Evolutionary conservation across 2,113 vertebrate genomes (phyloP).

Genomic region (Chroicocephalus ridibundus): DNA sequence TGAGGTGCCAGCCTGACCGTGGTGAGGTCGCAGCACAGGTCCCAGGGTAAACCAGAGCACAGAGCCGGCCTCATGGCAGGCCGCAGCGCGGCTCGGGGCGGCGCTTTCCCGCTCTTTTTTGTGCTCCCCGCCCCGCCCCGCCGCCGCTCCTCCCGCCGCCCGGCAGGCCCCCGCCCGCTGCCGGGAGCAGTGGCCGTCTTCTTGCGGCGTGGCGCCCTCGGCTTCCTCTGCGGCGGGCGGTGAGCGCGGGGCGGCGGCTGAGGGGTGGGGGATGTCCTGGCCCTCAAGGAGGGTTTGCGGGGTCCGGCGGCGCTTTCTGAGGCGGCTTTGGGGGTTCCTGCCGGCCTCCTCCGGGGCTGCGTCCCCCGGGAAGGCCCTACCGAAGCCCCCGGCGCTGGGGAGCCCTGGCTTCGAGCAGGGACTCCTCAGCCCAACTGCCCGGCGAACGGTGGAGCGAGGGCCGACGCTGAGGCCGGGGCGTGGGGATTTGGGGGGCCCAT

Average conservation of each 20-base stretch:
- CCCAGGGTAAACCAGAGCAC: no score
- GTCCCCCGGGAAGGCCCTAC: background rate
- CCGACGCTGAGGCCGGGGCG: no score
- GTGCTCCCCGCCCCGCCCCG: no score
- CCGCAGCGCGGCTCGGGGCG: no score
- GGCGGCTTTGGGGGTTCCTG: background rate
- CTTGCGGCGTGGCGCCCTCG: background rate
- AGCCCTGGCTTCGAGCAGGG: background rate
- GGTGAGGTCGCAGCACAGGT: background rate
- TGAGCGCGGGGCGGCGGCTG: background rate
- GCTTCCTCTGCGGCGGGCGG: background rate
- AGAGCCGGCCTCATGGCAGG: accelerated
- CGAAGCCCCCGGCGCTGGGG: background rate
- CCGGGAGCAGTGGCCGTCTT: accelerated
- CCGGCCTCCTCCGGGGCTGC: no score
- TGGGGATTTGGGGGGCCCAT: background rate
- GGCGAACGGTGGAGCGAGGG: background rate
- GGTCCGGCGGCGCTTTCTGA: background rate
- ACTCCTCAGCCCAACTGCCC: background rate
- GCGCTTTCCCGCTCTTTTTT: background rate
- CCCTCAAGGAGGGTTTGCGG: accelerated
- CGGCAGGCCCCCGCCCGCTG: no score
- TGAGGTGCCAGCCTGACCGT: background rate
- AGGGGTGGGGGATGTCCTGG: no score
- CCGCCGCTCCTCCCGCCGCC: no score